Conservation (phyloP, 2,113 vertebrate genomes). For the Nanorana parkeri region DNA sequence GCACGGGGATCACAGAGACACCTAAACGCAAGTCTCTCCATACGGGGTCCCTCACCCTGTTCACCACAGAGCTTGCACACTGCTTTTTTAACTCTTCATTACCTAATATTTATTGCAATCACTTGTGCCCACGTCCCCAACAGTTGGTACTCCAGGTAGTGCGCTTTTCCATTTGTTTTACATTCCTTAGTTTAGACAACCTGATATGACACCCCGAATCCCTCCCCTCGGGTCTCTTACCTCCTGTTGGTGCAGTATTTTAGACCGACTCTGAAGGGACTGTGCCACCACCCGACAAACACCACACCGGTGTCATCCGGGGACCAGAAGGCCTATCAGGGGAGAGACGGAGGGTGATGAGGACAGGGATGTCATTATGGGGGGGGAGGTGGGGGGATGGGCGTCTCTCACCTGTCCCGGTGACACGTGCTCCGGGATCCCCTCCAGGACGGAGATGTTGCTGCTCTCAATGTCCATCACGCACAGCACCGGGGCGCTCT, state of each 20-base stretch:
- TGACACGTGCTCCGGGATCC: conserved; percentile 84
- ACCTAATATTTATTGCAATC: too few species aligned
- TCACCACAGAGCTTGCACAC: too few species aligned
- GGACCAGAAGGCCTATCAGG: conserved; percentile 90
- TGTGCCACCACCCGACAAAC: conserved; percentile 92
- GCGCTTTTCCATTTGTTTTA: too few species aligned
- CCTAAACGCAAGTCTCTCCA: too few species aligned
- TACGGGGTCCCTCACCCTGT: too few species aligned
- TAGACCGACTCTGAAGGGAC: conserved; percentile 88
- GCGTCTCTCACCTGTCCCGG: conserved; percentile 85
- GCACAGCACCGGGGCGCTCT: conserved; percentile 84
- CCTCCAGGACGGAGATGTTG: conserved; percentile 86
- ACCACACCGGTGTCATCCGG: conserved; percentile 85
- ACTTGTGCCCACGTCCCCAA: conserved; percentile 90
- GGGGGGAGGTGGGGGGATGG: background rate
- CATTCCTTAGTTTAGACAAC: conserved; percentile 62
- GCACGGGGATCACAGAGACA: too few species aligned
- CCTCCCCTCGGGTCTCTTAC: conserved; percentile 65
- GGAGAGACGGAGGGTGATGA: background rate
- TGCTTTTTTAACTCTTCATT: too few species aligned
- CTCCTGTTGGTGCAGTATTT: conserved; percentile 87
- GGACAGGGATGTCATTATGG: background rate
- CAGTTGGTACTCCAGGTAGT: too few species aligned
- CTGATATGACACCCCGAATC: background rate
- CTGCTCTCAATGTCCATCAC: conserved; percentile 84